These are phyloP conservation scores for Paratilapia polleni DNA, from an alignment of 2,113 vertebrate species.

Conservation along the genomic window DNA sequence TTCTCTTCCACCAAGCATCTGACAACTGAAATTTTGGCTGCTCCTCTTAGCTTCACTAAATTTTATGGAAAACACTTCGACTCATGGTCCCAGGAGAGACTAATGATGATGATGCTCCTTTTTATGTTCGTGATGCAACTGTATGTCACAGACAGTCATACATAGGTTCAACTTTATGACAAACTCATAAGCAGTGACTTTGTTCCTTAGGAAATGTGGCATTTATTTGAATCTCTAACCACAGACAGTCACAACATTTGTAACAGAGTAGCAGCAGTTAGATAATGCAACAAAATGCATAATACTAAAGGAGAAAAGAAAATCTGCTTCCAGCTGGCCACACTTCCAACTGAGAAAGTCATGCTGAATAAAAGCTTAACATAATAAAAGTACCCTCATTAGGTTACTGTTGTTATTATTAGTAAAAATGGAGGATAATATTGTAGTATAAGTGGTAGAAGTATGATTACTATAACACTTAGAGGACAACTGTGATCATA, in stretches of 20 bases:
- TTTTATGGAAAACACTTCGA: constrained; percentile 22
- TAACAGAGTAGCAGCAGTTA: background rate
- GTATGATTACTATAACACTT: background rate
- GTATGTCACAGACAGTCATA: constrained; percentile 15
- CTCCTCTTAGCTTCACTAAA: constrained; percentile 19
- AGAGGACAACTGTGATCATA: background rate
- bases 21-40: background rate
- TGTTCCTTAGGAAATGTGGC: background rate
- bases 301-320: background rate
- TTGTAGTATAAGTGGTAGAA: background rate
- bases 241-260: background rate
- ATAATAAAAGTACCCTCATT: background rate
- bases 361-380: background rate
- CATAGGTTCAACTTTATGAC: background rate
- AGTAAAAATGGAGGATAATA: background rate
- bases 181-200: background rate
- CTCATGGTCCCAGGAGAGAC: background rate
- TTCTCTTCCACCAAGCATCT: background rate
- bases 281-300: background rate
- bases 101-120: constrained; percentile 4
- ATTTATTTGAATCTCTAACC: background rate
- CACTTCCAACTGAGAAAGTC: background rate
- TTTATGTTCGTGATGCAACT: background rate
- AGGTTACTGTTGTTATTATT: background rate
- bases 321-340: background rate